Conservation (phyloP, 2,888 invertebrate genomes). For the Chouioia cunea region DNA sequence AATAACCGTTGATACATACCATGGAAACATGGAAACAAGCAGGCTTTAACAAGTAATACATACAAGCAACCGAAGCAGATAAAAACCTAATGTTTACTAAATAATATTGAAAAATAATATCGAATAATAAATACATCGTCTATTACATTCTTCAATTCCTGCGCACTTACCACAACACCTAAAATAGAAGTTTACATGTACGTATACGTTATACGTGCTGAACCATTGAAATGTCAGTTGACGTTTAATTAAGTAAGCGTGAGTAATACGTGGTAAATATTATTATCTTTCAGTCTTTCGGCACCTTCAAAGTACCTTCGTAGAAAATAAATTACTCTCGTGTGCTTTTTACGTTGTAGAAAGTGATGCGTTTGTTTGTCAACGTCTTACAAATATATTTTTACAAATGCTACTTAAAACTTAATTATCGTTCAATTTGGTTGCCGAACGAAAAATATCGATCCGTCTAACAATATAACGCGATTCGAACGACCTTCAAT, state of each 20-base stretch:
- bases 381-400: neutral
- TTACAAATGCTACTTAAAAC: neutral
- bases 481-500: too few species aligned
- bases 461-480: too few species aligned
- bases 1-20: too few species aligned
- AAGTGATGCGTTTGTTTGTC: neutral
- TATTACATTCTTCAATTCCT: slow-evolving; percentile 24
- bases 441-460: too few species aligned
- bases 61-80: neutral
- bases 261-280: slow-evolving; percentile 11
- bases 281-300: slow-evolving; percentile 32
- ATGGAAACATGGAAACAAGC: too few species aligned
- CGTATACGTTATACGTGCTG: neutral
- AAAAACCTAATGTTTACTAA: too few species aligned
- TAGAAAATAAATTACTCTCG: slow-evolving; percentile 25
- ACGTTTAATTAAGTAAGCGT: slow-evolving; percentile 14
- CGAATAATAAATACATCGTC: neutral
- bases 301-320: slow-evolving; percentile 26
- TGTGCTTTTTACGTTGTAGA: neutral
- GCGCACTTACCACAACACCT: slow-evolving; percentile 3
- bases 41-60: too few species aligned
- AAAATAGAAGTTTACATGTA: slow-evolving; percentile 16
- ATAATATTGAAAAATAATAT: too few species aligned
- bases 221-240: neutral
- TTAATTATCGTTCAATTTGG: too few species aligned